phyloP scores from a whole-genome alignment of 2,113 vertebrate species.

The Phaethornis superciliosus region DNA sequence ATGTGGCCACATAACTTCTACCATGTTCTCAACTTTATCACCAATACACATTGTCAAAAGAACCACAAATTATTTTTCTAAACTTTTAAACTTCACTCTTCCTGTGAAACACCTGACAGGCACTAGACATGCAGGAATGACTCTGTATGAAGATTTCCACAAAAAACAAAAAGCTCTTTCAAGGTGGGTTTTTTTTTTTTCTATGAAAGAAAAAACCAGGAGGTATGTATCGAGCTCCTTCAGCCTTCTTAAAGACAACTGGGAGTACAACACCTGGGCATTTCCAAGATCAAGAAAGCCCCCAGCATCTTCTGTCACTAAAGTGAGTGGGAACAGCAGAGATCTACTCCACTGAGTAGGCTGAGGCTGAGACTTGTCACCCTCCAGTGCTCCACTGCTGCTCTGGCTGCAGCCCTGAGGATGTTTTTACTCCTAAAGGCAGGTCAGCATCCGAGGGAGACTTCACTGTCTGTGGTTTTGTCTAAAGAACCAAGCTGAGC shows the following conservation, averaged over 20 bases:
- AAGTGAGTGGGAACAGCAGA: background rate
- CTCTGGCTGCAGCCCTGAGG: background rate
- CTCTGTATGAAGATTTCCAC: background rate
- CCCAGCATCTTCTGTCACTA: background rate
- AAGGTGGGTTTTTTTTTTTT: background rate
- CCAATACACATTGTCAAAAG: background rate
- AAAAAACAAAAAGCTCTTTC: background rate
- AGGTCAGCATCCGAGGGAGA: background rate
- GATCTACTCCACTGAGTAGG: fast-evolving
- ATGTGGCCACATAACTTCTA: background rate
- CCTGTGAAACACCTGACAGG: background rate
- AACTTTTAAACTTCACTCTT: background rate
- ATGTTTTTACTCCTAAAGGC: background rate
- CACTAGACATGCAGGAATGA: background rate
- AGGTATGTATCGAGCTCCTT: background rate
- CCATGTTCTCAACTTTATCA: background rate
- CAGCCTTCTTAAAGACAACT: background rate
- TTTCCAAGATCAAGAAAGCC: background rate
- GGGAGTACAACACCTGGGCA: background rate
- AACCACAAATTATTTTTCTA: background rate
- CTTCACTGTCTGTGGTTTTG: background rate
- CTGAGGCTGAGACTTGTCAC: background rate
- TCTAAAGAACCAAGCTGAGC: background rate
- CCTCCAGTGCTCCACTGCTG: background rate
- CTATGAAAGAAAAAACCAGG: background rate